Percentiles rank a stretch among this genome's conserved stretches.
Conservation (phyloP, 2,888 invertebrate species). For the Dicranocentrus wangi region DNA sequence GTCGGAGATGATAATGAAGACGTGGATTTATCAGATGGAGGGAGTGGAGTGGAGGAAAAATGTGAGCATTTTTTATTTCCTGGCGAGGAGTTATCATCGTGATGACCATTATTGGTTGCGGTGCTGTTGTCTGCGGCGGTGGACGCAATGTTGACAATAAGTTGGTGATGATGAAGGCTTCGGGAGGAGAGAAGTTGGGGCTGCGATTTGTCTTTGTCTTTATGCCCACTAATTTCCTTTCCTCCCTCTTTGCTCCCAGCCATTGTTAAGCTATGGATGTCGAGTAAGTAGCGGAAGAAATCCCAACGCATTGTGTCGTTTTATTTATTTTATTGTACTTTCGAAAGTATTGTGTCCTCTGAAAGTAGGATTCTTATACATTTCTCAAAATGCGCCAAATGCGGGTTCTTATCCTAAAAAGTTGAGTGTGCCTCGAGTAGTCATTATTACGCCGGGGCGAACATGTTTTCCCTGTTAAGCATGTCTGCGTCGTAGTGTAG, state of each 20-base stretch:
- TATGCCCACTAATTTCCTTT: constrained; percentile 32
- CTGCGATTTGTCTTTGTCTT: constrained; percentile 61
- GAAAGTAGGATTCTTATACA: background rate
- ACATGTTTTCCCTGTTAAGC: no score
- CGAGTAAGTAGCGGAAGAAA: constrained; percentile 55
- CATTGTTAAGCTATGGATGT: constrained; percentile 48
- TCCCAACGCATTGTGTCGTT: constrained; percentile 54
- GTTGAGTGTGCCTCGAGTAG: no score
- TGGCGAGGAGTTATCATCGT: background rate
- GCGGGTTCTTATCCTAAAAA: no score
- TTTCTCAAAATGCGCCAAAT: no score
- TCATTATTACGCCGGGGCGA: no score
- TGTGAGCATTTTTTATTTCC: constrained; percentile 26
- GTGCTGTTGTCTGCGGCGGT: background rate
- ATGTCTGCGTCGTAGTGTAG: no score
- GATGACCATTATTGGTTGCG: constrained; percentile 19
- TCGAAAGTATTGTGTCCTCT: background rate
- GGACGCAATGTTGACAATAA: constrained; percentile 38
- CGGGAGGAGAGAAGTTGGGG: constrained; percentile 51
- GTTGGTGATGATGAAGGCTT: constrained; percentile 40
- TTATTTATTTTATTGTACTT: background rate
- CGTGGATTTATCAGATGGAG: constrained; percentile 28
- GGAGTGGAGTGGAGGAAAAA: background rate
- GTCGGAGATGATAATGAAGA: constrained; percentile 10
- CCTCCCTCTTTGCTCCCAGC: constrained; percentile 45